These are phyloP conservation scores for Oreotrochilus melanogaster DNA, from an alignment of 2,113 vertebrate genomes.

Conservation along the genomic window DNA sequence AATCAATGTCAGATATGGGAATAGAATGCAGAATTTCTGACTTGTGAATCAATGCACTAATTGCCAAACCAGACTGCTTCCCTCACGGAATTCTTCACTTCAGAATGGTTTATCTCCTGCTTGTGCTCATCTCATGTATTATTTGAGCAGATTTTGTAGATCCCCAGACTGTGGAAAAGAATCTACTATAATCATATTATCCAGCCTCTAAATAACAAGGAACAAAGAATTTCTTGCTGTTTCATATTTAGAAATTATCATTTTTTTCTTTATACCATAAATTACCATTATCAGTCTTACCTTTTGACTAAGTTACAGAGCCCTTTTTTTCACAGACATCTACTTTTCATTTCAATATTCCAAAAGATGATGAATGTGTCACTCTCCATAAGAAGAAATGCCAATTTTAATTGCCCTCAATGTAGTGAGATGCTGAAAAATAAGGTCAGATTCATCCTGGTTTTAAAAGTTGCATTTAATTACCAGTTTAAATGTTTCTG, in stretches of 20 bases:
- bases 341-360: background rate
- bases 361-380: background rate
- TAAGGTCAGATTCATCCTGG: background rate
- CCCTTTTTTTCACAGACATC: background rate
- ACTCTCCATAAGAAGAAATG: background rate
- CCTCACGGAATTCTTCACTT: slow-evolving; percentile 4
- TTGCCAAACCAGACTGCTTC: slow-evolving; percentile 21
- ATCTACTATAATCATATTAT: background rate
- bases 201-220: background rate
- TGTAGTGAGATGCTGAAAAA: background rate
- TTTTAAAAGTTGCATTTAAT: slow-evolving; percentile 7
- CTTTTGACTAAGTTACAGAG: background rate
- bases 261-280: background rate
- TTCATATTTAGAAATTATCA: background rate
- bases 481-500: background rate
- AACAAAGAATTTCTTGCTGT: background rate
- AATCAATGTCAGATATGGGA: slow-evolving; percentile 71
- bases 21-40: slow-evolving; percentile 62
- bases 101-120: background rate
- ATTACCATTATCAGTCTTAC: background rate
- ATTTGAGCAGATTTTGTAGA: background rate
- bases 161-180: background rate
- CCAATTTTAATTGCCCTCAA: background rate
- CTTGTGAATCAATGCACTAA: slow-evolving; percentile 15
- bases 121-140: background rate